These are phyloP conservation scores for Leucania comma DNA, from an alignment of 2,888 invertebrate species.

Conservation along the genomic window DNA sequence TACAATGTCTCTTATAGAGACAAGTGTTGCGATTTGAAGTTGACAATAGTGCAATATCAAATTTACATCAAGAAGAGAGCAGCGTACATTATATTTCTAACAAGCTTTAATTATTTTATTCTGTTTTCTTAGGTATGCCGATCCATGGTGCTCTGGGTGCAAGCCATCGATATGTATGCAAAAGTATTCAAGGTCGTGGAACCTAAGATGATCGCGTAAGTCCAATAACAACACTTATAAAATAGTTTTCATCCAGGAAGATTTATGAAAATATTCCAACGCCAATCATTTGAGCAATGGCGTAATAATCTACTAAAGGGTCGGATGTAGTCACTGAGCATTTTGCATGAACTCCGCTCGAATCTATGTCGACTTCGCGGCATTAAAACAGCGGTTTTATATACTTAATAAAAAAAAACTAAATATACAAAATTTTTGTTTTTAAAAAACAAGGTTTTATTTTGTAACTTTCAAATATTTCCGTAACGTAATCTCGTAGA, in stretches of 20 bases:
- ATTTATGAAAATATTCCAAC: background rate
- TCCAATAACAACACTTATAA: conserved; percentile 28
- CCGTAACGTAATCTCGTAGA: no score
- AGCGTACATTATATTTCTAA: background rate
- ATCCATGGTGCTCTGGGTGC: conserved; percentile 98
- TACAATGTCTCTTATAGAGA: background rate
- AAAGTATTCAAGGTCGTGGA: conserved; percentile 96
- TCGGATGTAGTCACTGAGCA: no score
- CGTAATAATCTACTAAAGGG: background rate
- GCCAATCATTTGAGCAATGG: background rate
- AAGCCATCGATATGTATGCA: conserved; percentile 97
- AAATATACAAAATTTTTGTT: no score
- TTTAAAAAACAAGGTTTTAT: no score
- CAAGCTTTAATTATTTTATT: background rate
- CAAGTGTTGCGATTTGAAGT: background rate
- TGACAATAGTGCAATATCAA: background rate
- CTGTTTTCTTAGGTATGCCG: conserved; percentile 93
- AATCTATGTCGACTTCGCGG: no score
- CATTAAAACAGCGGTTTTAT: no score
- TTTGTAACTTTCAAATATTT: no score
- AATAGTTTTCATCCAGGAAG: background rate
- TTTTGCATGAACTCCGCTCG: no score
- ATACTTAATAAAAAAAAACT: no score
- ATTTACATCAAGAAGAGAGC: background rate
- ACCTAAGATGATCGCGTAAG: conserved; percentile 95